Evolutionary conservation across 2,113 vertebrate species (phyloP).

Genomic region (Mellivora capensis): DNA sequence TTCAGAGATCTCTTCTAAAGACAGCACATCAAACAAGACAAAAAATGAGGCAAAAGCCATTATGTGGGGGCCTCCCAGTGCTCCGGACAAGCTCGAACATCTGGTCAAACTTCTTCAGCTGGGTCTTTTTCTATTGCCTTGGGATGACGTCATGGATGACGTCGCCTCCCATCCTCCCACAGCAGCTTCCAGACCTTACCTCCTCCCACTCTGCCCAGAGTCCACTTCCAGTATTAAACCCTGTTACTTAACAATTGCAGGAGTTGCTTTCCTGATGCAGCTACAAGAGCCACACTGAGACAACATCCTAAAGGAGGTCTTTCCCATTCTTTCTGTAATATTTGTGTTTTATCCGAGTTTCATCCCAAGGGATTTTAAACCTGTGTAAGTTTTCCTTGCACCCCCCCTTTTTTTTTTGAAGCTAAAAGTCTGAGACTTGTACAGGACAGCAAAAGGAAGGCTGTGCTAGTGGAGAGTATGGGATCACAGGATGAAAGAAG

Average conservation of each 20-base stretch:
- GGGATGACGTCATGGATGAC: not conserved
- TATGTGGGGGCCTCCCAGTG: not conserved
- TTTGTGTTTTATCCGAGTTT: not conserved
- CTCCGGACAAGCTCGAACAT: not conserved
- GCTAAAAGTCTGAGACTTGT: not conserved
- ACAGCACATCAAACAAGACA: not conserved
- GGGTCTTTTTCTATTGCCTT: not conserved
- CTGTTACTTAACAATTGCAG: not conserved
- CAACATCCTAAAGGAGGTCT: rapidly evolving
- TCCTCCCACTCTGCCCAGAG: not conserved
- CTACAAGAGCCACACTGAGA: not conserved
- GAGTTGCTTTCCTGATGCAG: not conserved
- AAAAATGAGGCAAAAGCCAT: not conserved
- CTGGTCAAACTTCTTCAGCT: not conserved
- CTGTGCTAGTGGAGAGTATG: too few species aligned
- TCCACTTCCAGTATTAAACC: not conserved
- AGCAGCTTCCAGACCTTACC: not conserved
- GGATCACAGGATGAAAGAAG: too few species aligned
- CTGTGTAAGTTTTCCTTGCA: not conserved
- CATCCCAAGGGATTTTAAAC: not conserved
- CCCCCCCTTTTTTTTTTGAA: not conserved
- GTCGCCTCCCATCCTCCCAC: rapidly evolving
- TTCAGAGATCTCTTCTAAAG: not conserved
- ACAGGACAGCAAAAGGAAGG: not conserved
- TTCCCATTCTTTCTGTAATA: too few species aligned